A percentile compares a stretch with the other conserved stretches of the same genome.
phyloP scores from a whole-genome alignment of 2,888 invertebrate species.

The Drosophila flavopinicola region DNA sequence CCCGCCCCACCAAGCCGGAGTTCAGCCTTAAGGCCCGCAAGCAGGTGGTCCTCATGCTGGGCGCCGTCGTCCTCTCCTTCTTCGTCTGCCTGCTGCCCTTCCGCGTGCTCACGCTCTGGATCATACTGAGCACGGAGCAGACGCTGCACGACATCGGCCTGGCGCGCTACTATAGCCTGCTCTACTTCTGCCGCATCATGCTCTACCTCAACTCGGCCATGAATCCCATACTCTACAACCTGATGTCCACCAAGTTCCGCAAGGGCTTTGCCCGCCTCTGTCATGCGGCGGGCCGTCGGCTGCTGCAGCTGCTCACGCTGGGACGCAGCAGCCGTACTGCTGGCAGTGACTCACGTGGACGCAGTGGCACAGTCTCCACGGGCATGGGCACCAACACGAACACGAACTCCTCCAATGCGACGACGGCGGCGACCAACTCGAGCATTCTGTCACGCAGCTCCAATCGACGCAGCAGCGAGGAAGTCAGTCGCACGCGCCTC shows the following conservation, averaged over 20 bases:
- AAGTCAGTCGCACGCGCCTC: slow-evolving; percentile 65
- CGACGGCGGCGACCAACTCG: slow-evolving; percentile 85
- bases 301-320: slow-evolving; percentile 57
- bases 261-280: slow-evolving; percentile 90
- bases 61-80: slow-evolving; percentile 94
- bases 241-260: slow-evolving; percentile 96
- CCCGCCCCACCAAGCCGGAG: slow-evolving; percentile 89
- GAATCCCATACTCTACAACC: slow-evolving; percentile 95
- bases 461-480: slow-evolving; percentile 86
- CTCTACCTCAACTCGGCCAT: slow-evolving; percentile 95
- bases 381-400: slow-evolving; percentile 85
- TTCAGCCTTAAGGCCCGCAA: slow-evolving; percentile 90
- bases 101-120: slow-evolving; percentile 92
- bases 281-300: slow-evolving; percentile 46
- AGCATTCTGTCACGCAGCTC: slow-evolving; percentile 87
- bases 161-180: slow-evolving; percentile 91
- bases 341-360: slow-evolving; percentile 33
- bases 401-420: slow-evolving; percentile 86
- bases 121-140: slow-evolving; percentile 90
- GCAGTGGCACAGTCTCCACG: slow-evolving; percentile 75
- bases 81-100: slow-evolving; percentile 95
- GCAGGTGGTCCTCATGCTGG: slow-evolving; percentile 94
- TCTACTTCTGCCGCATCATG: slow-evolving; percentile 94
- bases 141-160: slow-evolving; percentile 88
- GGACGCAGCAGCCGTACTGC: slow-evolving; percentile 52